phyloP scores from a whole-genome alignment of 2,888 invertebrate genomes.

The Oegoconia quadripuncta region DNA sequence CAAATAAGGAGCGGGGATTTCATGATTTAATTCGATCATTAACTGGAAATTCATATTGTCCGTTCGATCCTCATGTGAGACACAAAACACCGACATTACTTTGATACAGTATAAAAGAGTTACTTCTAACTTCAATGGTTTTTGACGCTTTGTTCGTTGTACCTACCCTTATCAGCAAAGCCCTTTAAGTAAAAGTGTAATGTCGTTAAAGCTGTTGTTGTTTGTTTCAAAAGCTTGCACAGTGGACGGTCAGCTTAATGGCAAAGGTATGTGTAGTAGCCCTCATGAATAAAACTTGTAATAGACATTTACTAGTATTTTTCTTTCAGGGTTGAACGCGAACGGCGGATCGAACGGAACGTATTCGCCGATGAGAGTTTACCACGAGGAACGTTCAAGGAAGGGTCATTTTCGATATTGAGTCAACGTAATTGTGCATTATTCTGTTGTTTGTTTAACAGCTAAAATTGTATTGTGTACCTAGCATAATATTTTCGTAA shows the following conservation, averaged over 20 bases:
- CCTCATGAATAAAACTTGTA: background rate
- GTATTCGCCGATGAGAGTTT: conserved; percentile 88
- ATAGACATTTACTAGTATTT: conserved; percentile 9
- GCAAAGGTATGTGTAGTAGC: conserved; percentile 51
- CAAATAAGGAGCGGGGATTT: too few relatives aligned
- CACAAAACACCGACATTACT: too few relatives aligned
- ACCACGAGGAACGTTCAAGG: conserved; percentile 88
- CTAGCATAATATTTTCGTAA: conserved; percentile 20
- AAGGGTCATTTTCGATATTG: conserved; percentile 91
- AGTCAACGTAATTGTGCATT: conserved; percentile 24
- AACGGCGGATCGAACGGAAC: conserved; percentile 82
- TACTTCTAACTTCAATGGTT: too few relatives aligned
- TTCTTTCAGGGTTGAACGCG: conserved; percentile 80
- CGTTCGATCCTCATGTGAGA: too few relatives aligned
- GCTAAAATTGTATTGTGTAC: conserved; percentile 8
- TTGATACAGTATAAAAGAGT: too few relatives aligned
- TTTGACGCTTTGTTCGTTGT: too few relatives aligned
- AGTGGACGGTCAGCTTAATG: conserved; percentile 70
- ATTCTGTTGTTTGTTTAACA: conserved; percentile 12
- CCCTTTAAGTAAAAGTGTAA: too few relatives aligned
- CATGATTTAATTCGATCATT: too few relatives aligned
- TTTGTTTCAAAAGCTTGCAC: conserved; percentile 63
- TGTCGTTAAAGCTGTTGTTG: too few relatives aligned
- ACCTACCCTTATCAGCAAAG: too few relatives aligned
- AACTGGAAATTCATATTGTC: too few relatives aligned